Conservation (phyloP, 2,797 vertebrate genomes). For the Acipenser transmontanus region DNA sequence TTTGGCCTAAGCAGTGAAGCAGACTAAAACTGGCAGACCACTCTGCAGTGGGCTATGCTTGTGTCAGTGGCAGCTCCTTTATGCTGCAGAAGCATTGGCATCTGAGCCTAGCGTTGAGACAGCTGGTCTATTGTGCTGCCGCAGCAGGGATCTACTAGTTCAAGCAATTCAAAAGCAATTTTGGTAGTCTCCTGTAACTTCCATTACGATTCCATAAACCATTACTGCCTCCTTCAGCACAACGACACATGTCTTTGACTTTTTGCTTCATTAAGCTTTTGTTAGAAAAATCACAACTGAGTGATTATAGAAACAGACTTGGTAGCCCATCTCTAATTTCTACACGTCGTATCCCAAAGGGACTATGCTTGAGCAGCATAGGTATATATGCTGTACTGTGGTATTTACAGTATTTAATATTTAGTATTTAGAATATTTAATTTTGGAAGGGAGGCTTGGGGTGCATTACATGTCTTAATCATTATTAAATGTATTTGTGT, state of each 20-base stretch:
- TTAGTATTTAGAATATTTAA: not conserved
- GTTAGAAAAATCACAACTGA: conserved; percentile 46
- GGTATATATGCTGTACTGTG: not conserved
- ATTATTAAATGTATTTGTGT: no score
- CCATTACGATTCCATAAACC: conserved; percentile 30
- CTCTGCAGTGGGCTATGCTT: not conserved
- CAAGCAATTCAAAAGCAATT: conserved; percentile 28
- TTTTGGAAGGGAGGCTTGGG: no score
- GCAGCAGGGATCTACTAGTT: conserved; percentile 28
- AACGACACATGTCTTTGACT: conserved; percentile 38
- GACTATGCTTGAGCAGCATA: no score
- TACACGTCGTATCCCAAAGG: conserved; percentile 30
- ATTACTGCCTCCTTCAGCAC: conserved; percentile 37
- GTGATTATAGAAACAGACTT: conserved; percentile 30
- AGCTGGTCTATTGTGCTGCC: conserved; percentile 31
- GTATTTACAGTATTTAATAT: not conserved
- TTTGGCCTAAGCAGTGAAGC: conserved; percentile 22
- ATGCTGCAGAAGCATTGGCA: not conserved
- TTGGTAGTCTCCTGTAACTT: conserved; percentile 38
- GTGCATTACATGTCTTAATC: no score
- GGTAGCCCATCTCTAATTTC: conserved; percentile 28
- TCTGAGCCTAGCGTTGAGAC: conserved; percentile 13
- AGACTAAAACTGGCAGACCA: conserved; percentile 16
- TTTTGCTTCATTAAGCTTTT: conserved; percentile 49
- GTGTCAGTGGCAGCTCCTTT: conserved; percentile 16